Evolutionary conservation across 1,140 invertebrate species (phyloP).

Genomic region (Drosophila carrolli): DNA sequence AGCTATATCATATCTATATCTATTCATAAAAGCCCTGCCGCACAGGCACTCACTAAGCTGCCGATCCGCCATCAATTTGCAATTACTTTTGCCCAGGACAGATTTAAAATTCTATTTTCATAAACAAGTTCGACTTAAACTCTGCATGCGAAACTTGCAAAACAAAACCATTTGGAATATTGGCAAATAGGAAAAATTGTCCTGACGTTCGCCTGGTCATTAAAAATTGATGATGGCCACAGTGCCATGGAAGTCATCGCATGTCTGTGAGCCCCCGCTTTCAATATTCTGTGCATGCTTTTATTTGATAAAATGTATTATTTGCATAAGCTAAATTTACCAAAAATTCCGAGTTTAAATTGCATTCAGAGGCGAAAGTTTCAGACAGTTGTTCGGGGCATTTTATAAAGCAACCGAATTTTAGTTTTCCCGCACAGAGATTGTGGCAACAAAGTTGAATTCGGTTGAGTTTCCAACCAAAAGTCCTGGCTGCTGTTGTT

Average conservation of each 20-base stretch:
- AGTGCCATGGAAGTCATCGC: constrained; percentile 26
- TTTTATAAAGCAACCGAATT: constrained; percentile 22
- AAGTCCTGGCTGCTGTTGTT: constrained; percentile 17
- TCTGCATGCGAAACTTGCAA: background rate
- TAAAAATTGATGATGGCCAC: constrained; percentile 55
- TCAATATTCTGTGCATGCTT: background rate
- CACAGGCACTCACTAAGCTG: constrained; percentile 5
- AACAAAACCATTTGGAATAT: constrained; percentile 40
- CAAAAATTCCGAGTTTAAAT: constrained; percentile 21
- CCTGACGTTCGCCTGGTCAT: constrained; percentile 53
- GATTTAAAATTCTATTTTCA: constrained; percentile 71
- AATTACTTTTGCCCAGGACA: constrained; percentile 61
- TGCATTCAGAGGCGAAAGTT: background rate
- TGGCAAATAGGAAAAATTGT: constrained; percentile 48
- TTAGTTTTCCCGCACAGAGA: constrained; percentile 2
- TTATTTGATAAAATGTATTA: constrained; percentile 15
- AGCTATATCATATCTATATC: constrained; percentile 45
- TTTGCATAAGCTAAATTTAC: constrained; percentile 20
- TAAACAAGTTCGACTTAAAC: constrained; percentile 50
- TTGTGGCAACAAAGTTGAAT: constrained; percentile 43
- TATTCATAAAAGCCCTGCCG: constrained; percentile 64
- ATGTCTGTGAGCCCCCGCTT: constrained; percentile 16
- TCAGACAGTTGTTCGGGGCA: background rate
- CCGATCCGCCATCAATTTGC: constrained; percentile 66
- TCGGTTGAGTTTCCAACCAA: constrained; percentile 46